Percentiles rank a stretch among this genome's conserved stretches.
Evolutionary conservation across 2,888 invertebrate species (phyloP).

Genomic region (Euplexia lucipara): DNA sequence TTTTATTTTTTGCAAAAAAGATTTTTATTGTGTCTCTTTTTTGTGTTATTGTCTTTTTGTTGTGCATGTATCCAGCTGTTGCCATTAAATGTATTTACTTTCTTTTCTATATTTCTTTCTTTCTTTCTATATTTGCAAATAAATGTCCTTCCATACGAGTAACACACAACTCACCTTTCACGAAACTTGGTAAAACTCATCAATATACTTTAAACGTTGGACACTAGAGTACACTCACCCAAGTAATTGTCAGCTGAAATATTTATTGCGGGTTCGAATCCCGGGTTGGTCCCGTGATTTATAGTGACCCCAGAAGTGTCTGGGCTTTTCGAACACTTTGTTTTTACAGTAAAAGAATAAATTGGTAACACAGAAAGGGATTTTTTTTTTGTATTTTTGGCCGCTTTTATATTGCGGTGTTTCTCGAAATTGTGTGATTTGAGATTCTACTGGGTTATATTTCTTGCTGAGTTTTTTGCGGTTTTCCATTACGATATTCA

Average conservation of each 20-base stretch:
- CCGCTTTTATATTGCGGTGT: slow-evolving; percentile 17
- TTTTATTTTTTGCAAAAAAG: too few species aligned
- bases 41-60: too few species aligned
- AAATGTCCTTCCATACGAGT: not conserved
- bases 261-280: slow-evolving; percentile 75
- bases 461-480: too few species aligned
- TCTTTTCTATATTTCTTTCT: too few species aligned
- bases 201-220: slow-evolving; percentile 46
- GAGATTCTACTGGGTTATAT: not conserved
- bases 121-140: too few species aligned
- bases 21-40: too few species aligned
- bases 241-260: slow-evolving; percentile 78
- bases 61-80: too few species aligned
- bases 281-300: slow-evolving; percentile 70
- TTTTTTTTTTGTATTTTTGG: slow-evolving; percentile 22
- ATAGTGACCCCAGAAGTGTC: slow-evolving; percentile 55
- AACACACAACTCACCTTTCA: slow-evolving; percentile 3
- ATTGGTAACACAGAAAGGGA: slow-evolving; percentile 44
- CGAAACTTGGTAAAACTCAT: slow-evolving; percentile 33
- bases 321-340: slow-evolving; percentile 52
- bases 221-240: slow-evolving; percentile 60
- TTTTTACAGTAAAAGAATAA: slow-evolving; percentile 60
- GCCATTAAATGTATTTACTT: too few species aligned
- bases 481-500: not conserved
- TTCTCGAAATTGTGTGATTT: not conserved